phyloP scores from a whole-genome alignment of 2,888 invertebrate genomes.

The Megalurothrips usitatus region DNA sequence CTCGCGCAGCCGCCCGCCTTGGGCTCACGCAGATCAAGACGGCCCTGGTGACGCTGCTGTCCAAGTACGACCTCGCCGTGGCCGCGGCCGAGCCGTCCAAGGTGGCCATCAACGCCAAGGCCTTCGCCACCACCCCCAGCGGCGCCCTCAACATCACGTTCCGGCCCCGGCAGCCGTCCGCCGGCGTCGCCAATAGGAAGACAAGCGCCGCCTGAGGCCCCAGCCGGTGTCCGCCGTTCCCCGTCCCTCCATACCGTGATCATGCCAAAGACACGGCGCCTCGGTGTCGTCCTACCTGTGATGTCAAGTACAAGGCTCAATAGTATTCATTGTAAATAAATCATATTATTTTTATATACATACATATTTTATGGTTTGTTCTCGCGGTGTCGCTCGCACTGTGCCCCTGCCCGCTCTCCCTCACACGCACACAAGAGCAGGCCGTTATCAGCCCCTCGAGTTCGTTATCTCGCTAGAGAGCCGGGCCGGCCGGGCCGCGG shows the following conservation, averaged over 20 bases:
- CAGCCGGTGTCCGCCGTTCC: neutral
- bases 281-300: too few species aligned
- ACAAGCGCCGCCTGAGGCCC: neutral
- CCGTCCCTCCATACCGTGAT: neutral
- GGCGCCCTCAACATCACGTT: neutral
- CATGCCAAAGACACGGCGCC: neutral
- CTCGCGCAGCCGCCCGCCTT: neutral
- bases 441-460: too few species aligned
- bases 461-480: too few species aligned
- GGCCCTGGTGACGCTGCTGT: constrained; percentile 1
- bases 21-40: neutral
- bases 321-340: too few species aligned
- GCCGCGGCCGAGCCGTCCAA: neutral
- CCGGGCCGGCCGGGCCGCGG: too few species aligned
- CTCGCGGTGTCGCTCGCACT: too few species aligned
- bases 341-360: too few species aligned
- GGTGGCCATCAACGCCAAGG: neutral
- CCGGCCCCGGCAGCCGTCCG: neutral
- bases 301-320: too few species aligned
- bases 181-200: neutral
- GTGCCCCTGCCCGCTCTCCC: too few species aligned
- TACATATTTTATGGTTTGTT: too few species aligned
- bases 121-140: neutral
- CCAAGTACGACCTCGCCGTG: neutral
- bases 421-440: too few species aligned